Conservation (phyloP, 2,797 vertebrate species). For the Zonotrichia albicollis region DNA sequence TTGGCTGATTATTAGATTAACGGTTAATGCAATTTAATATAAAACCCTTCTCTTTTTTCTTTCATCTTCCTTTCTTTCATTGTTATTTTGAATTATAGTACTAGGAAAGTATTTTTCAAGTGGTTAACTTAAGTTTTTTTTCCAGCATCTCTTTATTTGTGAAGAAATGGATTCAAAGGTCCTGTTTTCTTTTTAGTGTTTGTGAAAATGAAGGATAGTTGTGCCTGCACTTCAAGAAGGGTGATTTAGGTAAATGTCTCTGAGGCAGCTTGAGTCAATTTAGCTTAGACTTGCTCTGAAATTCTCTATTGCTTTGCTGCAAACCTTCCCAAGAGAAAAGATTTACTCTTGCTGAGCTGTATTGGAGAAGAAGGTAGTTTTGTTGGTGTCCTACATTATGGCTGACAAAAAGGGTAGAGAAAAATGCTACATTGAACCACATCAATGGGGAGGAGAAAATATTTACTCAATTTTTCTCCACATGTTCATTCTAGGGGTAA, state of each 20-base stretch:
- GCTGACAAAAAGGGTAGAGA: neutral
- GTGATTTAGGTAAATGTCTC: slow-evolving; percentile 52
- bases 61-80: neutral
- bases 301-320: slow-evolving; percentile 24
- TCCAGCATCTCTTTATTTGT: slow-evolving; percentile 11
- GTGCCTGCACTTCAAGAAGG: slow-evolving; percentile 14
- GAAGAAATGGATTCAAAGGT: slow-evolving; percentile 17
- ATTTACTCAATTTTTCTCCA: neutral
- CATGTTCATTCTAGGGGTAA: neutral
- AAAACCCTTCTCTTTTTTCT: neutral
- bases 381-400: neutral
- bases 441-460: neutral
- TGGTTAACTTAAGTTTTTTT: slow-evolving; percentile 22
- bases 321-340: slow-evolving; percentile 13
- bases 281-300: slow-evolving; percentile 21
- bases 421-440: neutral
- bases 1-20: neutral
- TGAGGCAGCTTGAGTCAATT: slow-evolving; percentile 35
- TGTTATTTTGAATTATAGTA: slow-evolving; percentile 24
- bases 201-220: slow-evolving; percentile 54
- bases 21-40: slow-evolving; percentile 5
- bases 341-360: slow-evolving; percentile 27
- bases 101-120: slow-evolving; percentile 35
- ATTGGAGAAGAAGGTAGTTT: neutral
- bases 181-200: slow-evolving; percentile 40